Base-by-base conservation (phyloP, 2,888 invertebrate species). In the Trichacis sp. region DNA sequence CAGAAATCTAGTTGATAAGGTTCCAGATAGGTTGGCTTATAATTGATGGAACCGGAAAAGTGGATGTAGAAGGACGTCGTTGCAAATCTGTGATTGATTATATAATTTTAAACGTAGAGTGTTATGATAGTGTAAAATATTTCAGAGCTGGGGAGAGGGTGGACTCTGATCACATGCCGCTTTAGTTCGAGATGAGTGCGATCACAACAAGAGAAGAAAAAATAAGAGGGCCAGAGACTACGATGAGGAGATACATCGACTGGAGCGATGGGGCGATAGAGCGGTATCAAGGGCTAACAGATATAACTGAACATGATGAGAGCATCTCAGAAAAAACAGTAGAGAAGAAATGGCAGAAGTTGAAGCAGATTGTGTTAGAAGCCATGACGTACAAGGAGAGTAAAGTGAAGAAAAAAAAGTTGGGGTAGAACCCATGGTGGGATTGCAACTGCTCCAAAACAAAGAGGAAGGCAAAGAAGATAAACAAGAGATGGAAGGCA, bases 51-150 rank as follows among this genome's bases (percentile, higher is more conserved):
- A 51, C 45, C 1, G 46, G 40, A 15, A 50, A 59, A 29, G 59
- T 66, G n/a, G 68, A 68, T 52, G 53, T 55, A 49, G 51, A 61
- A 12, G 54, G 64, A 18, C 48, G 38, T 1, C 67, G 51, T 45
- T 52, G 64, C 11, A 54, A 40, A n/a, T 46, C 68, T 8, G 70
- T 68, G 2, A 63, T 72, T n/a, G 68, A 72, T 15, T 65, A 62
- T 11, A 61, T 50, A 19, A 53, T 70, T 11, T 49, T 45, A 9
- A 62, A 63, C 20, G 57, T 46, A 11, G 43, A 24, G 20, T 9
- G 20, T 18, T 20, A 29, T 33, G 54, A 47, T 18, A 49, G 24
- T 15, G 17, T 60, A 38, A 17, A 52, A n/a, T 50, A 17, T 8
- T 14, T 66, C 8, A 12, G 29, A n/a, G 49, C 68, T 12, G 55